phyloP scores from a whole-genome alignment of 2,113 vertebrate species.

The Thalassoma bifasciatum region DNA sequence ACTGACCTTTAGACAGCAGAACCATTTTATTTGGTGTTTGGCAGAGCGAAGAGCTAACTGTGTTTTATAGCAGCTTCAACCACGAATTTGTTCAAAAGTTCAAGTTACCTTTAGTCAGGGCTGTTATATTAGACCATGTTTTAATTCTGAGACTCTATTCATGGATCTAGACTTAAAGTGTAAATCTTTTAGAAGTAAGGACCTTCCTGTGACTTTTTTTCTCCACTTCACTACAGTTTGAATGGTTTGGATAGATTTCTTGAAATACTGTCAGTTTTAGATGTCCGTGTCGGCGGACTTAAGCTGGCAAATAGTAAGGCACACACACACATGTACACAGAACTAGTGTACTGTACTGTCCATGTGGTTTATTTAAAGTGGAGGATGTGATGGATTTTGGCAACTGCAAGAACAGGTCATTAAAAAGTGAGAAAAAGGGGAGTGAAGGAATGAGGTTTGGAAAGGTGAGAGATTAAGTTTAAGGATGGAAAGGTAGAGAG shows the following conservation, averaged over 20 bases:
- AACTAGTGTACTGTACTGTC: slow-evolving; percentile 23
- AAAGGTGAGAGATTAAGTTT: slow-evolving; percentile 21
- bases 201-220: background rate
- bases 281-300: background rate
- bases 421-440: slow-evolving; percentile 24
- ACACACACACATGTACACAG: slow-evolving; percentile 1
- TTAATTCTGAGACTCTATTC: background rate
- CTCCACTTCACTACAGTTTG: background rate
- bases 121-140: background rate
- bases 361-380: slow-evolving; percentile 72
- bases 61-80: background rate
- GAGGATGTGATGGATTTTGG: slow-evolving; percentile 62
- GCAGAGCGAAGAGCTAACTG: background rate
- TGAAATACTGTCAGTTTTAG: slow-evolving; percentile 2
- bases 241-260: background rate
- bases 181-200: background rate
- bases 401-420: slow-evolving; percentile 14
- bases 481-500: slow-evolving; percentile 41
- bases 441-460: background rate
- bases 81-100: background rate
- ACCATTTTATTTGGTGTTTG: background rate
- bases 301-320: slow-evolving; percentile 13
- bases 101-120: background rate
- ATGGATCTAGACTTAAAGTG: background rate
- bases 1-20: background rate